Evolutionary conservation across 2,797 vertebrate genomes (phyloP).

Genomic region (Enteromius mattozi): DNA sequence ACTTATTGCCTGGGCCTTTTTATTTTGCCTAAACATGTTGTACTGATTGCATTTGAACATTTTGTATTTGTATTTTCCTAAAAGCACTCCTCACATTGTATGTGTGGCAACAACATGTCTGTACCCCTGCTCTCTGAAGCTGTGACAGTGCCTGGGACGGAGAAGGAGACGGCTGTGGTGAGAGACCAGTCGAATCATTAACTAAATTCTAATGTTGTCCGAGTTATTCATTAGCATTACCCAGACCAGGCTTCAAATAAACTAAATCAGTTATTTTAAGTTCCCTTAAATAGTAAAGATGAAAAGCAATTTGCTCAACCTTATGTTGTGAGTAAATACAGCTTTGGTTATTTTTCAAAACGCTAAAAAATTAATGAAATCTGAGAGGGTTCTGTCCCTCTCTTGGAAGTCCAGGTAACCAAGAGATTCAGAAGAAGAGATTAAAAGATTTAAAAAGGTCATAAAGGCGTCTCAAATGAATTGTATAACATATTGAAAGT

Average conservation of each 20-base stretch:
- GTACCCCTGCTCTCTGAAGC: constrained; percentile 96
- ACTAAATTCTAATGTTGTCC: background rate
- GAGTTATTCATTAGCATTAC: background rate
- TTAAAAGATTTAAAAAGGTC: background rate
- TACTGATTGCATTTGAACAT: constrained; percentile 14
- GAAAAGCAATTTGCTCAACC: no score
- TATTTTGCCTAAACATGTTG: background rate
- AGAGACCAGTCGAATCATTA: constrained; percentile 67
- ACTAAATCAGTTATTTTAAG: background rate
- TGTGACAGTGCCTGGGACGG: constrained; percentile 91
- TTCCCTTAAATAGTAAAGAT: background rate
- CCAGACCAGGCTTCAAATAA: background rate
- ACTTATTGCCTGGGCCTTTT: constrained; percentile 12
- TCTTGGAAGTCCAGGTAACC: background rate
- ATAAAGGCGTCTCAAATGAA: background rate
- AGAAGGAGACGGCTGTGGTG: constrained; percentile 97
- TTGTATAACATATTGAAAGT: background rate
- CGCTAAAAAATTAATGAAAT: no score
- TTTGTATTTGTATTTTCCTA: constrained; percentile 40
- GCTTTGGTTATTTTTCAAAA: background rate
- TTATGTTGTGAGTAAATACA: background rate
- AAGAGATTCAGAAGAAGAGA: background rate
- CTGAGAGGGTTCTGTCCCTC: background rate
- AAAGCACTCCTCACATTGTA: constrained; percentile 88
- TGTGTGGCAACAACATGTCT: constrained; percentile 99